A percentile compares a stretch with the other conserved stretches of the same genome.
Evolutionary conservation across 1,140 invertebrate species (phyloP).

Genomic region (Hylaeus anthracinus): DNA sequence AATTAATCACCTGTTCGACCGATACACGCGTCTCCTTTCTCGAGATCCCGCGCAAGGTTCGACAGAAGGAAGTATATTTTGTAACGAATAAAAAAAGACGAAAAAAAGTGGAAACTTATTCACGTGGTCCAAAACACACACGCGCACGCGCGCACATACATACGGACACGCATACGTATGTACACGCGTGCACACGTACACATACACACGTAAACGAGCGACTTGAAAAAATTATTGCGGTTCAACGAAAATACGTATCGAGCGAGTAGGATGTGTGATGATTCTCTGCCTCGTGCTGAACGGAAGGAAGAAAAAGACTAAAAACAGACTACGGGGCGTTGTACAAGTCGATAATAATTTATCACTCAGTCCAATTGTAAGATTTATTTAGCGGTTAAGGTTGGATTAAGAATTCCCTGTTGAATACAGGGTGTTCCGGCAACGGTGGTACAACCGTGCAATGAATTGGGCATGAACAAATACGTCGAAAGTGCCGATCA

Average conservation of each 20-base stretch:
- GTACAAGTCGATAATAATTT: slow-evolving; percentile 68
- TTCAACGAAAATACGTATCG: not conserved
- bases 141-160: slow-evolving; percentile 7
- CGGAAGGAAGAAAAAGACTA: slow-evolving; percentile 14
- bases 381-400: slow-evolving; percentile 65
- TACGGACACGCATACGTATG: not conserved
- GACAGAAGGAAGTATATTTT: slow-evolving; percentile 61
- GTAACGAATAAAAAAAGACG: slow-evolving; percentile 35
- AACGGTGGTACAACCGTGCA: too few species aligned
- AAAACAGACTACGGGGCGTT: slow-evolving; percentile 36
- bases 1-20: slow-evolving; percentile 20
- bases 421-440: slow-evolving; percentile 3
- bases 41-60: slow-evolving; percentile 30
- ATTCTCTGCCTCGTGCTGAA: slow-evolving; percentile 43
- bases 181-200: not conserved
- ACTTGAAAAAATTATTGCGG: slow-evolving; percentile 8
- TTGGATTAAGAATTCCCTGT: slow-evolving; percentile 62
- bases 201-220: too few species aligned
- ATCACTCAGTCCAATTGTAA: slow-evolving; percentile 65
- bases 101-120: slow-evolving; percentile 36
- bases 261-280: slow-evolving; percentile 33
- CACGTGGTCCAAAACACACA: slow-evolving; percentile 57
- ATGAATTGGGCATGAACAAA: too few species aligned
- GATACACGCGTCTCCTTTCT: slow-evolving; percentile 38
- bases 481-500: too few species aligned